Evolutionary conservation across 2,113 vertebrate genomes (phyloP).

Genomic region (Solea solea): DNA sequence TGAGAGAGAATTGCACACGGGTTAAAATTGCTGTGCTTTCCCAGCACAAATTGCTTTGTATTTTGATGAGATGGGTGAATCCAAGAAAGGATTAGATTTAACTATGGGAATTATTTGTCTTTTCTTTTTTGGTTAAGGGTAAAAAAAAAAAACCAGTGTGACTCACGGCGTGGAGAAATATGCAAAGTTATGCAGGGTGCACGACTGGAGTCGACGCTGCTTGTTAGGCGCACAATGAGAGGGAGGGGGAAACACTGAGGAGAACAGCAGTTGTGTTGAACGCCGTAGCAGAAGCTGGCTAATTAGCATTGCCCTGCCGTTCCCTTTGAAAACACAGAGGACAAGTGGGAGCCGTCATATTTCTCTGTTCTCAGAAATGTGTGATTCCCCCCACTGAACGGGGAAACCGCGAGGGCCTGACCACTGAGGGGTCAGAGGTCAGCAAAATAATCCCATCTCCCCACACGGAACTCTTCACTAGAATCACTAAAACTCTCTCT

Average conservation of each 20-base stretch:
- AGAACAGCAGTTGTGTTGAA: slow-evolving; percentile 57
- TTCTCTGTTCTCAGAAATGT: slow-evolving; percentile 64
- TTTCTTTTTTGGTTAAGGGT: slow-evolving; percentile 10
- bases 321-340: slow-evolving; percentile 66
- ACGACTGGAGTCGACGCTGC: slow-evolving; percentile 55
- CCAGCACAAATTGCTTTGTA: slow-evolving; percentile 23
- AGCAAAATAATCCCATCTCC: slow-evolving; percentile 30
- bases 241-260: slow-evolving; percentile 38
- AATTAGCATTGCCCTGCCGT: slow-evolving; percentile 70
- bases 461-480: slow-evolving; percentile 7
- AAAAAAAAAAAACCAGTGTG: slow-evolving; percentile 26
- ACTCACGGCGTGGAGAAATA: slow-evolving; percentile 50
- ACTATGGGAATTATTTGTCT: slow-evolving; percentile 25
- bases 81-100: slow-evolving; percentile 30
- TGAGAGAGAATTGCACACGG: slow-evolving; percentile 23
- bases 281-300: slow-evolving; percentile 65
- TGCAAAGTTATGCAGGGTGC: slow-evolving; percentile 59
- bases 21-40: background rate
- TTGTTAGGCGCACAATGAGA: slow-evolving; percentile 48
- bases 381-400: slow-evolving; percentile 49
- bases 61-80: slow-evolving; percentile 29
- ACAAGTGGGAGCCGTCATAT: slow-evolving; percentile 66
- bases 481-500: slow-evolving; percentile 28
- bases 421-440: slow-evolving; percentile 58
- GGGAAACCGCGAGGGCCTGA: slow-evolving; percentile 56